Conservation (phyloP, 2,113 vertebrate species). For the Andinoacara biseriatus region DNA sequence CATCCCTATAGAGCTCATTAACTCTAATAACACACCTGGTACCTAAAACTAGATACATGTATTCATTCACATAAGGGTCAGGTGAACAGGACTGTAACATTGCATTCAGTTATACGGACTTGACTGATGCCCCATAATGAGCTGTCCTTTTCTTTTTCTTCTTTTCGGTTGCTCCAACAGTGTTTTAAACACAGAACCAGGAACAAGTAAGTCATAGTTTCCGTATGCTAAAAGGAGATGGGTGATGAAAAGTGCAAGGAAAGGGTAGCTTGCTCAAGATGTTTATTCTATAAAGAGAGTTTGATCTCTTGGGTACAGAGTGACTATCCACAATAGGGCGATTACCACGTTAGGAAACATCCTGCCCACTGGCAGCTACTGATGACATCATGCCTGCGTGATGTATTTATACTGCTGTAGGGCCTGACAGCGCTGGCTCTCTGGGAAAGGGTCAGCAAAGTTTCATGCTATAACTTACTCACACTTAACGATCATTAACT, state of each 20-base stretch:
- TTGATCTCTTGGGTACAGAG: conserved; percentile 65
- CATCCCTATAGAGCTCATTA: conserved; percentile 53
- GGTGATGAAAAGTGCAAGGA: conserved; percentile 45
- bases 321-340: conserved; percentile 70
- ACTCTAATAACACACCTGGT: conserved; percentile 39
- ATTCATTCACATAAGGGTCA: conserved; percentile 10
- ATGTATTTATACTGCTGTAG: conserved; percentile 68
- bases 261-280: conserved; percentile 63
- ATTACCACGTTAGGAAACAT: conserved; percentile 78
- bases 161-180: conserved; percentile 28
- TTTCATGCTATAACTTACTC: conserved; percentile 71
- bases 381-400: conserved; percentile 76
- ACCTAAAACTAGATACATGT: not conserved
- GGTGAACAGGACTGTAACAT: not conserved
- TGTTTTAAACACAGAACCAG: conserved; percentile 43
- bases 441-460: conserved; percentile 63
- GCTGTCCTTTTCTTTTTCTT: conserved; percentile 24
- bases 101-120: not conserved
- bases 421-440: conserved; percentile 48
- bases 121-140: conserved; percentile 26
- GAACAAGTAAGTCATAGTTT: conserved; percentile 71
- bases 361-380: conserved; percentile 68
- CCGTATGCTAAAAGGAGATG: conserved; percentile 48
- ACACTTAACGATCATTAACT: conserved; percentile 64
- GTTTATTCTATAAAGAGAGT: conserved; percentile 73